Conservation (phyloP, 1,140 invertebrate species). For the Pachyrhynchus sulphureomaculatus region DNA sequence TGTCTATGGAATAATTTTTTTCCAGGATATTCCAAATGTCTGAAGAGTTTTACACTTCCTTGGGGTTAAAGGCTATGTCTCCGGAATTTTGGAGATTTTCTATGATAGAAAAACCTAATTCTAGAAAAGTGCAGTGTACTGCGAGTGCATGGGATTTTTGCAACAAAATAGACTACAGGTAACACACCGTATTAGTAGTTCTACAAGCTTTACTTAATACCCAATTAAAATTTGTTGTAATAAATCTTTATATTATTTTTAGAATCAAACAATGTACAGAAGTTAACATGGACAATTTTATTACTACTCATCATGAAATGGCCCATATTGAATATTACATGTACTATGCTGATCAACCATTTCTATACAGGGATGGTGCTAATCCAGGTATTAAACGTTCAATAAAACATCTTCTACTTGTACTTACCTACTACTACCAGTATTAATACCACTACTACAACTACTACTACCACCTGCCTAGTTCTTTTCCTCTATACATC, state of each 20-base stretch:
- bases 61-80: slow-evolving; percentile 75
- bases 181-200: slow-evolving; percentile 1
- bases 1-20: too few species aligned
- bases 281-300: slow-evolving; percentile 75
- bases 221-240: too few species aligned
- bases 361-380: slow-evolving; percentile 73
- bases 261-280: slow-evolving; percentile 91
- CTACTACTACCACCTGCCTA: too few species aligned
- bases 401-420: too few species aligned
- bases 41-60: slow-evolving; percentile 78
- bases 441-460: too few species aligned
- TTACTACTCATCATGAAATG: slow-evolving; percentile 85
- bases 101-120: slow-evolving; percentile 69
- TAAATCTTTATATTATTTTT: slow-evolving; percentile 19
- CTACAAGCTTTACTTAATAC: too few species aligned
- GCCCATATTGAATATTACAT: slow-evolving; percentile 81
- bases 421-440: too few species aligned
- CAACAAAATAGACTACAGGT: slow-evolving; percentile 79
- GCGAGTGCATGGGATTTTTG: slow-evolving; percentile 89
- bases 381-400: slow-evolving; percentile 66
- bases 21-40: slow-evolving; percentile 76
- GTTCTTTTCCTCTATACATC: too few species aligned
- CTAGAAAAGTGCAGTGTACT: slow-evolving; percentile 76
- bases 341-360: slow-evolving; percentile 75
- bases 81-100: slow-evolving; percentile 80